These are phyloP conservation scores for Gorsachius goisagi DNA, from an alignment of 2,113 vertebrate genomes.

Conservation along the genomic window DNA sequence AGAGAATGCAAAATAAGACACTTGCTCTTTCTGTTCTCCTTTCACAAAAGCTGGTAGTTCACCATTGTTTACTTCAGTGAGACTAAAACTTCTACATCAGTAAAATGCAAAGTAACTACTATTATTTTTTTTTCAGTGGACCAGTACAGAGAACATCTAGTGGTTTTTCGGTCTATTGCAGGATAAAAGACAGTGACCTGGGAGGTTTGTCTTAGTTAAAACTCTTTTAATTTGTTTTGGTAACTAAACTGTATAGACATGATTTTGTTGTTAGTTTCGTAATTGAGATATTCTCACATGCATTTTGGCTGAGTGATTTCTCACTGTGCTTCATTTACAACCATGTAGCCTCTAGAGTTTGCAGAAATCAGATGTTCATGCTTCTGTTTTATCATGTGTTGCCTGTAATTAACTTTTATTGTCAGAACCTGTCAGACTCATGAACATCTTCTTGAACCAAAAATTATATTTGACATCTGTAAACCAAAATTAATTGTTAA, in stretches of 20 bases:
- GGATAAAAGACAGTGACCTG: not conserved
- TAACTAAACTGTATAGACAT: not conserved
- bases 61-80: not conserved
- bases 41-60: not conserved
- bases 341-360: not conserved
- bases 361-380: constrained; percentile 34
- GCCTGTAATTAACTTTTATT: constrained; percentile 45
- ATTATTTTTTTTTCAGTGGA: not conserved
- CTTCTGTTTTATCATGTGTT: constrained; percentile 14
- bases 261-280: constrained; percentile 17
- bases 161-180: not conserved
- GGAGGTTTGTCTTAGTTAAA: not conserved
- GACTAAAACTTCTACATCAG: not conserved
- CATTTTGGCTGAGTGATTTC: constrained; percentile 28
- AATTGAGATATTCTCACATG: constrained; percentile 23
- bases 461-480: not conserved
- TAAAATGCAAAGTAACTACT: not conserved
- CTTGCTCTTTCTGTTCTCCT: not conserved
- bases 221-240: not conserved
- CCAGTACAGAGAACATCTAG: not conserved
- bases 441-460: constrained; percentile 1
- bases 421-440: constrained; percentile 24
- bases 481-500: constrained; percentile 27
- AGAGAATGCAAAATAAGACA: not conserved
- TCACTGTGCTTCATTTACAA: constrained; percentile 31